Evolutionary conservation across 64 coral and sea anemone species (phyloP).

Genomic region (Trachythela sp.): DNA sequence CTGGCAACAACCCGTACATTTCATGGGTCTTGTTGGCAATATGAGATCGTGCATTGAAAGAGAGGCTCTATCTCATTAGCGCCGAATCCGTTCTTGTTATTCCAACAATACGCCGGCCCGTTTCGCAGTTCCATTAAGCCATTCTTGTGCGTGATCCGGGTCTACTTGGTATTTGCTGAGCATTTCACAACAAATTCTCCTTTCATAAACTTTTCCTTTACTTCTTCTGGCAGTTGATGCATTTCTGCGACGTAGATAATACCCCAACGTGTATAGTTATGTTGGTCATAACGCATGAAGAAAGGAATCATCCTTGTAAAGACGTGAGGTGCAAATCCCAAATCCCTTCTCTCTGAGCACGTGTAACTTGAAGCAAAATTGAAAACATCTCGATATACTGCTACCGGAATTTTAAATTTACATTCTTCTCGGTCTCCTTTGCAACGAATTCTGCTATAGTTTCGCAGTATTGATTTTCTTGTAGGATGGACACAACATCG

Average conservation of each 20-base stretch:
- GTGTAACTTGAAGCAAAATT: conserved; percentile 44
- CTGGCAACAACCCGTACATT: conserved; percentile 28
- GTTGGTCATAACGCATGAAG: conserved; percentile 52
- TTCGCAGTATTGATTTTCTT: conserved; percentile 7
- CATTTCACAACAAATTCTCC: conserved; percentile 56
- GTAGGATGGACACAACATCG: background rate
- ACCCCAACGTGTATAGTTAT: conserved; percentile 51
- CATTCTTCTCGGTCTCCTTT: conserved; percentile 47
- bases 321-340: conserved; percentile 52
- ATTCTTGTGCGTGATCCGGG: conserved; percentile 51
- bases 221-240: conserved; percentile 45
- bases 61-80: conserved; percentile 42
- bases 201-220: conserved; percentile 37
- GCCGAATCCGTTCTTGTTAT: conserved; percentile 35
- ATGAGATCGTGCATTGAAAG: conserved; percentile 28
- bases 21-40: conserved; percentile 35
- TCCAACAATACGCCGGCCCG: conserved; percentile 48
- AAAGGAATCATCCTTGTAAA: conserved; percentile 49
- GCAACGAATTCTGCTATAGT: background rate
- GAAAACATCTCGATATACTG: too few species aligned
- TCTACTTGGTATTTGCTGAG: conserved; percentile 45
- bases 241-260: conserved; percentile 50
- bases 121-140: conserved; percentile 58
- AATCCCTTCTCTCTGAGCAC: conserved; percentile 48
- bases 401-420: too few species aligned